Conservation (phyloP, 2,113 vertebrate genomes). For the Pluvianellus socialis region DNA sequence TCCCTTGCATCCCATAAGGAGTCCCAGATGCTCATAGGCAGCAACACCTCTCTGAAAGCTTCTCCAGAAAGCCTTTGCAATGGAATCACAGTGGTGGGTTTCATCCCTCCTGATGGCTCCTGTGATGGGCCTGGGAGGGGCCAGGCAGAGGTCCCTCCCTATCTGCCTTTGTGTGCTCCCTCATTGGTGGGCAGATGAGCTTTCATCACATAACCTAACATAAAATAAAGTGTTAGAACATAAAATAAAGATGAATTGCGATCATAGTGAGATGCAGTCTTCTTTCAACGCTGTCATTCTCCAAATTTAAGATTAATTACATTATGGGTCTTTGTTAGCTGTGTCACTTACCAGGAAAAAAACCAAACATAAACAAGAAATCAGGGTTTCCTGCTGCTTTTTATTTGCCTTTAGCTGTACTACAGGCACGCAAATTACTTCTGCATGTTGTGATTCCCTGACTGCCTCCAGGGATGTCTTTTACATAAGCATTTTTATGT, state of each 20-base stretch:
- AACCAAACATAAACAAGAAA: neutral
- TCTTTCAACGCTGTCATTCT: neutral
- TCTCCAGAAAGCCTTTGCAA: neutral
- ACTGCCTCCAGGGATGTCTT: neutral
- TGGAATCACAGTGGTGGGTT: neutral
- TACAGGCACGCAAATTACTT: neutral
- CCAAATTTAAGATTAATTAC: neutral
- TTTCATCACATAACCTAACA: neutral
- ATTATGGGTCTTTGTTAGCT: neutral
- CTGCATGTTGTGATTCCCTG: neutral
- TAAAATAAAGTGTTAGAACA: neutral
- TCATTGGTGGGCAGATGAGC: rapidly evolving
- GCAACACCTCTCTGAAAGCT: neutral
- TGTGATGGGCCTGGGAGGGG: neutral
- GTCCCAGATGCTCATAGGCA: neutral
- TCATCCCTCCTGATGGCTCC: neutral
- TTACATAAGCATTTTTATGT: neutral
- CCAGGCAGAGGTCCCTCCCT: neutral
- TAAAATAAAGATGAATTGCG: neutral
- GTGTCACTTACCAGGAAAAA: neutral
- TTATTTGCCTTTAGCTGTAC: neutral
- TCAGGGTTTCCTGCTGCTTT: neutral
- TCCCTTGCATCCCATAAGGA: neutral
- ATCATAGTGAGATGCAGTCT: neutral
- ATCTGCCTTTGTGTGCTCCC: neutral